Base-by-base conservation (phyloP, 2,888 invertebrate genomes). In the Cylloceria caligata region DNA sequence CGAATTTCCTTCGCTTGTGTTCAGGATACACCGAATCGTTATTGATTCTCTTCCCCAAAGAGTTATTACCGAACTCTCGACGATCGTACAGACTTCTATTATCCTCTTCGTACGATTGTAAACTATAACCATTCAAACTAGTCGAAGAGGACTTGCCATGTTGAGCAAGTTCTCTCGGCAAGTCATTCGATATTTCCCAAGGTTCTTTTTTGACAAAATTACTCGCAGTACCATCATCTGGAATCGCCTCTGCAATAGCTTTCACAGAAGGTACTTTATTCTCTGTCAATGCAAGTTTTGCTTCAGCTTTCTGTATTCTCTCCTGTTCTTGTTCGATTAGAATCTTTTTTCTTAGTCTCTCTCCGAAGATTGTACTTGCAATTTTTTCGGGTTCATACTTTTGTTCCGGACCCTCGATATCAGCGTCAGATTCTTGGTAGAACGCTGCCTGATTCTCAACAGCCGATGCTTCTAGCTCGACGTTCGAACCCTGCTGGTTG, bases 331-430 rank as follows among this genome's bases (percentile, higher is more conserved):
- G 64, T 71, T 84, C 79, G 21, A 81, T 16, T 1, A 86, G 34
- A 42, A 87, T 34, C 78, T 80, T 89, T 69, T 87, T 90, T 21
- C 83, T 84, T 9, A 92, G 81, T 67, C 92, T 86, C 74, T 90
- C 87, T 0, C 90, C 89, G 77, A 89, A 92, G 1, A 92, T 16
- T 0, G 92, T 92, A 6, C 42, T 68, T 3, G 67, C 55, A 3
- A 64, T 69, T 68, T 75, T 83, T 6, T 75, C 78, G 4, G 81
- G 77, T 42, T 83, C 57, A 75, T 85, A 87, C 1, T 78, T 83
- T 75, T 86, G 72, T 36, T 87, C 86, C 0, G 80, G 39, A 57
- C 85, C 83, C 24, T 87, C 83, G 3, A 45, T 47, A 5, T 87
- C 85, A 6, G 67, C 60, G 2, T 85, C 72, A 0, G 16, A 36